phyloP scores from a whole-genome alignment of 2,113 vertebrate species.

The Toxotes jaculatrix region DNA sequence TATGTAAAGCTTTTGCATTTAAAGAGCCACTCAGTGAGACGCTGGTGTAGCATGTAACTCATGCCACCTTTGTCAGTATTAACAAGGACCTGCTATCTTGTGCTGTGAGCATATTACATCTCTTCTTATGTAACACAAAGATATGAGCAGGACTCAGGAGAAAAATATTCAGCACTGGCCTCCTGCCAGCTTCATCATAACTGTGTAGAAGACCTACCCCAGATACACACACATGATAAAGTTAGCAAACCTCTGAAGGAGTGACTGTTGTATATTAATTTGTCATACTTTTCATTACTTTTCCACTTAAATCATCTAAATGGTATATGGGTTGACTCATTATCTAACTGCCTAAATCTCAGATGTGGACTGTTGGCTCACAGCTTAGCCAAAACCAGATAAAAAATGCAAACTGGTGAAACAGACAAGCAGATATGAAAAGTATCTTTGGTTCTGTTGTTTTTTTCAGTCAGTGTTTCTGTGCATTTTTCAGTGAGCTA shows the following conservation, averaged over 20 bases:
- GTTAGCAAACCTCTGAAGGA: background rate
- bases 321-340: background rate
- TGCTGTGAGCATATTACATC: slow-evolving; percentile 36
- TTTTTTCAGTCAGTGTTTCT: background rate
- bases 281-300: background rate
- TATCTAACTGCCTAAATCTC: background rate
- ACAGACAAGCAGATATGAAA: background rate
- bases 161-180: slow-evolving; percentile 49
- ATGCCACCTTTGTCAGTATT: slow-evolving; percentile 2
- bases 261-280: background rate
- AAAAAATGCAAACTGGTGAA: background rate
- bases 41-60: background rate
- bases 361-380: background rate
- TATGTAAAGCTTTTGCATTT: background rate
- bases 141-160: slow-evolving; percentile 53
- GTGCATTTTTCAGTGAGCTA: background rate
- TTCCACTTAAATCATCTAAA: background rate
- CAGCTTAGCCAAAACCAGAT: background rate
- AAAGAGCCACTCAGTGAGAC: background rate
- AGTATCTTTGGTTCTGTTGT: background rate
- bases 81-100: slow-evolving; percentile 37
- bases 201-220: slow-evolving; percentile 1
- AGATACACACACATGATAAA: background rate
- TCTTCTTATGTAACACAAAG: slow-evolving; percentile 54
- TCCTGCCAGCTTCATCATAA: slow-evolving; percentile 31